A percentile compares a stretch with the other conserved stretches of the same genome.
Conservation (phyloP, 2,113 vertebrate species). For the Pithys albifrons region DNA sequence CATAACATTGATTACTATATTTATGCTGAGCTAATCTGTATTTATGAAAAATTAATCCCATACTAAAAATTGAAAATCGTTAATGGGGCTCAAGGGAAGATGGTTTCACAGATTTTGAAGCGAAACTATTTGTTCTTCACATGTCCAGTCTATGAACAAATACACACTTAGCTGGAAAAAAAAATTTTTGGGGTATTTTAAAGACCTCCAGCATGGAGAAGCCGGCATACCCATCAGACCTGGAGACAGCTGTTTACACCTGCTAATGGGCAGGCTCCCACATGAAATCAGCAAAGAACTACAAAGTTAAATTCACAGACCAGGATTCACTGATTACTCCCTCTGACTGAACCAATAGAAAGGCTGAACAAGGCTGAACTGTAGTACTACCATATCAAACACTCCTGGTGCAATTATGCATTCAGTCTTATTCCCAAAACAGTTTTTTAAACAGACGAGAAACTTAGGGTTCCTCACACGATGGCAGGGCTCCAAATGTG, state of each 20-base stretch:
- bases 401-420: background rate
- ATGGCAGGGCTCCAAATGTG: background rate
- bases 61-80: background rate
- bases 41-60: background rate
- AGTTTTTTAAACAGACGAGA: background rate
- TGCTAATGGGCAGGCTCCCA: background rate
- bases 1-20: background rate
- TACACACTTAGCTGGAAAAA: background rate
- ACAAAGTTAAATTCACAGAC: background rate
- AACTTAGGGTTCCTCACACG: background rate
- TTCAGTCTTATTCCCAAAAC: background rate
- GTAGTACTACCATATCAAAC: background rate
- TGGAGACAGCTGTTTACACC: background rate
- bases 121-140: background rate
- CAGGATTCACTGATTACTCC: background rate
- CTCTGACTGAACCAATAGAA: background rate
- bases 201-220: background rate
- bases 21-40: background rate
- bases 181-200: background rate
- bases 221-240: background rate
- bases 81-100: background rate
- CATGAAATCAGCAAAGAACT: fast-evolving
- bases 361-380: background rate
- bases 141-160: background rate
- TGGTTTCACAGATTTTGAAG: background rate